Percentiles rank a stretch among this genome's conserved stretches.
Evolutionary conservation across 37 sponge, comb jelly and placozoan genomes (phyloP).

Genomic region (Ephydatia muelleri): DNA sequence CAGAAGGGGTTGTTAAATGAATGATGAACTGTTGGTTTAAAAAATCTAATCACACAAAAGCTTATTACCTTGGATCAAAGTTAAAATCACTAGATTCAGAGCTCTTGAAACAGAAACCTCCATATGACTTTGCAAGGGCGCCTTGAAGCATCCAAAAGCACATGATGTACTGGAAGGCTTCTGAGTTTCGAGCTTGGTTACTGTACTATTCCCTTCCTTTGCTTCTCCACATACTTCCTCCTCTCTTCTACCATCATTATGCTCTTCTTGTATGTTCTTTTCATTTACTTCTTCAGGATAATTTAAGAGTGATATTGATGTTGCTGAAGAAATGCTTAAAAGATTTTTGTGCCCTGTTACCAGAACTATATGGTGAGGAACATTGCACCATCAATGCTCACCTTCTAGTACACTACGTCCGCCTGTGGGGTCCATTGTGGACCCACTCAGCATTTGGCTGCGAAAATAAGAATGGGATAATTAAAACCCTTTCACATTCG

Average conservation of each 20-base stretch:
- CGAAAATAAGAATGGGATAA: constrained; percentile 25
- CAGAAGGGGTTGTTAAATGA: constrained; percentile 3
- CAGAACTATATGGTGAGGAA: constrained; percentile 30
- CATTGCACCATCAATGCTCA: constrained; percentile 45
- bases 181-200: constrained; percentile 20
- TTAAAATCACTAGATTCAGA: background rate
- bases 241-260: constrained; percentile 42
- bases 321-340: constrained; percentile 34
- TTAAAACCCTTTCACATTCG: constrained; percentile 22
- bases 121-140: constrained; percentile 1
- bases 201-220: constrained; percentile 28
- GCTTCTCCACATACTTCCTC: constrained; percentile 1
- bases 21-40: constrained; percentile 27
- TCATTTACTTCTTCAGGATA: constrained; percentile 23
- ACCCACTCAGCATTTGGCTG: constrained; percentile 57
- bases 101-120: constrained; percentile 8
- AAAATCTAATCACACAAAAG: constrained; percentile 5
- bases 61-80: constrained; percentile 32
- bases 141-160: background rate
- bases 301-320: constrained; percentile 17
- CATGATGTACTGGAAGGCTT: constrained; percentile 30
- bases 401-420: constrained; percentile 36
- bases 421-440: constrained; percentile 47
- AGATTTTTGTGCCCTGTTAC: constrained; percentile 26
- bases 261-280: constrained; percentile 42